These are phyloP conservation scores for Pseudachorutes palmiensis DNA, from an alignment of 1,140 invertebrate genomes.

Conservation along the genomic window DNA sequence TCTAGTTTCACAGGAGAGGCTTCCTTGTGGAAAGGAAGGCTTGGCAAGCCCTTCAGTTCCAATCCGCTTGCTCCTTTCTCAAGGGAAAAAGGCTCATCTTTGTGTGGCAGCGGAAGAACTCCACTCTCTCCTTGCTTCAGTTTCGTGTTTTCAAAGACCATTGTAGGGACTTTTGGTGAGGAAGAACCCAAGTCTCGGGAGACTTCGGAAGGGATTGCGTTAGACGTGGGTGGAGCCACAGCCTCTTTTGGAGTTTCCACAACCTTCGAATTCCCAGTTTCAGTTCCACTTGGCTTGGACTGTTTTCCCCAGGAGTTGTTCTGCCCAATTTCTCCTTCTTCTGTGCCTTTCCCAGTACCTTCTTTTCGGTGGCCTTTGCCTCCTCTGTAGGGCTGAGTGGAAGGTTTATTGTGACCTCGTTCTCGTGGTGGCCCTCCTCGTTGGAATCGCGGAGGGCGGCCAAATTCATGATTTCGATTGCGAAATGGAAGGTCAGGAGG, in stretches of 20 bases:
- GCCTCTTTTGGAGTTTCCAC: neutral
- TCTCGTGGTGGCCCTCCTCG: neutral
- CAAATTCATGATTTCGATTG: conserved; percentile 9
- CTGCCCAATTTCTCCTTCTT: conserved; percentile 27
- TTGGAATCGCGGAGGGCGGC: neutral
- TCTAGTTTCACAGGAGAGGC: conserved; percentile 23
- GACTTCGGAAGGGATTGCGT: neutral
- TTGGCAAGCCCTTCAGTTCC: neutral
- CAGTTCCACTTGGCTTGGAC: conserved; percentile 13
- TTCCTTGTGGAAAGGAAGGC: conserved; percentile 11
- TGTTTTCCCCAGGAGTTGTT: conserved; percentile 11
- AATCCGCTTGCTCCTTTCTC: neutral
- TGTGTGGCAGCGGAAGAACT: too few relatives aligned
- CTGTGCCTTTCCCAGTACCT: conserved; percentile 27
- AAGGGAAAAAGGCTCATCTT: conserved; percentile 13
- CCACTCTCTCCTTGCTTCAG: too few relatives aligned
- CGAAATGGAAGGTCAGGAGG: conserved; percentile 22
- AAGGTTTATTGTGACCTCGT: conserved; percentile 16
- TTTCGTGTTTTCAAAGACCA: conserved; percentile 36
- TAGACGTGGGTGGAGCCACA: neutral
- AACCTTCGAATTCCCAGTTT: neutral
- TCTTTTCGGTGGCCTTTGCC: conserved; percentile 36
- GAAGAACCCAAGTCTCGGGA: conserved; percentile 13
- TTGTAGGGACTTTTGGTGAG: conserved; percentile 23
- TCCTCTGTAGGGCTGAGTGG: too few relatives aligned